These are phyloP conservation scores for Calliphora vomitoria DNA, from an alignment of 2,888 invertebrate species.

Conservation along the genomic window DNA sequence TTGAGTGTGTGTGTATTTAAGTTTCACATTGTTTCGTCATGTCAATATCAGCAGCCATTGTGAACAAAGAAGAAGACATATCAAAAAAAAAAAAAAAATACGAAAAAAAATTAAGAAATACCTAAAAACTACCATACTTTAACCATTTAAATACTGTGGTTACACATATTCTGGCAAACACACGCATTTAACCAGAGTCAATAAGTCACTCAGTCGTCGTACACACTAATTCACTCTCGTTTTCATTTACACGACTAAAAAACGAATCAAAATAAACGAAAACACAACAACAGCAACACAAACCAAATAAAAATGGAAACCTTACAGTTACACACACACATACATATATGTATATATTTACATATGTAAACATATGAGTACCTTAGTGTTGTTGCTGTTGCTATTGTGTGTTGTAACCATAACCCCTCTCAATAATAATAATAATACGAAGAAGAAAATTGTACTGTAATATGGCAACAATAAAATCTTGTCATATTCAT, in stretches of 20 bases:
- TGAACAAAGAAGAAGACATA: slow-evolving; percentile 10
- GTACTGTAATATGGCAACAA: not conserved
- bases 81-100: not conserved
- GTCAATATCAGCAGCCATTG: slow-evolving; percentile 65
- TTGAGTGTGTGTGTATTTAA: slow-evolving; percentile 32
- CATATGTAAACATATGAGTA: not conserved
- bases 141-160: slow-evolving; percentile 13
- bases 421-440: slow-evolving; percentile 70
- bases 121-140: slow-evolving; percentile 5
- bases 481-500: slow-evolving; percentile 64
- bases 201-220: slow-evolving; percentile 39
- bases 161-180: slow-evolving; percentile 4
- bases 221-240: slow-evolving; percentile 64
- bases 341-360: not conserved
- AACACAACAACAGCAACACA: not conserved
- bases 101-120: slow-evolving; percentile 7
- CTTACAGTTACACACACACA: not conserved
- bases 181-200: slow-evolving; percentile 24
- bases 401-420: slow-evolving; percentile 52
- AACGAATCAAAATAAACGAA: slow-evolving; percentile 15
- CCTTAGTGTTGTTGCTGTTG: slow-evolving; percentile 8
- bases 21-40: slow-evolving; percentile 68
- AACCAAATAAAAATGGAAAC: slow-evolving; percentile 50
- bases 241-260: slow-evolving; percentile 51
- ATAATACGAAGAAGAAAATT: slow-evolving; percentile 6